These are phyloP conservation scores for Helicolenus hilgendorfi DNA, from an alignment of 2,797 vertebrate genomes.

Conservation along the genomic window DNA sequence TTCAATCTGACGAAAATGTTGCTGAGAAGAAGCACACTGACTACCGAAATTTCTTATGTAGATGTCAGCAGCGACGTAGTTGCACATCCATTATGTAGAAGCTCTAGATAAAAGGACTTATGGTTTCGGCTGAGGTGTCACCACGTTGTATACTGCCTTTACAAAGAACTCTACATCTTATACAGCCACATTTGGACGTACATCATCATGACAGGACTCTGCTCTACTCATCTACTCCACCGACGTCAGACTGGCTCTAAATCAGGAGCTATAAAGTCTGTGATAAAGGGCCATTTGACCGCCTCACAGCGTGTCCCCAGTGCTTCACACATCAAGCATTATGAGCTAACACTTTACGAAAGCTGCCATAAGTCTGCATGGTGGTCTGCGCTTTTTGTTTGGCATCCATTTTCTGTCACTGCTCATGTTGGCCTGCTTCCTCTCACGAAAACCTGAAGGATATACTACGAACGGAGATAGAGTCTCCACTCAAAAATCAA, in stretches of 20 bases:
- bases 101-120: slow-evolving; percentile 19
- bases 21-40: neutral
- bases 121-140: slow-evolving; percentile 9
- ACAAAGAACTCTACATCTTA: slow-evolving; percentile 2
- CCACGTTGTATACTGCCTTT: neutral
- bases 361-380: neutral
- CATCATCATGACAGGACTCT: slow-evolving; percentile 34
- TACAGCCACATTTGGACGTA: slow-evolving; percentile 25
- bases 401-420: neutral
- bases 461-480: neutral
- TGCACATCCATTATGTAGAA: neutral
- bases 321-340: neutral
- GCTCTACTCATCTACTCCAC: slow-evolving; percentile 17
- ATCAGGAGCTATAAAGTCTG: slow-evolving; percentile 60
- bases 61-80: neutral
- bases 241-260: slow-evolving; percentile 47
- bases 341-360: neutral
- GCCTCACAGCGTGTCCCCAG: slow-evolving; percentile 9
- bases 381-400: neutral
- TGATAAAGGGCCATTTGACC: slow-evolving; percentile 45
- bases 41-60: neutral
- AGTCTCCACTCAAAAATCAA: neutral
- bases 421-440: neutral
- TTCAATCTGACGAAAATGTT: neutral
- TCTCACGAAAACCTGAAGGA: neutral